Base-by-base conservation (phyloP, 2,113 vertebrate species). In the Dasyornis broadbenti region DNA sequence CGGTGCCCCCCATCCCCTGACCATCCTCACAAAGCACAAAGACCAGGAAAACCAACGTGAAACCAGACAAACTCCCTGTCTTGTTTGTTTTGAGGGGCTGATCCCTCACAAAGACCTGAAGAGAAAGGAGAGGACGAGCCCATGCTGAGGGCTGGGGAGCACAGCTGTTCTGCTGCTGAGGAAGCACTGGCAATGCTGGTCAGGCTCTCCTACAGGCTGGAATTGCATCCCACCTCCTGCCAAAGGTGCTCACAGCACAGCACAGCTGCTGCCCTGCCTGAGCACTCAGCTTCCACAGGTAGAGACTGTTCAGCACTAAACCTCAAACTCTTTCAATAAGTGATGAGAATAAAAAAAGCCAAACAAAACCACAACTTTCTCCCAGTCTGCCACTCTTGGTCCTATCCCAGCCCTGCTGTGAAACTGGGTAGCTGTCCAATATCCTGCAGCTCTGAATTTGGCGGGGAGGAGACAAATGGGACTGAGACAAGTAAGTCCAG, bases 121-220 rank as follows among this genome's bases (percentile, higher is more conserved):
- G 66, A 50, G 24, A 23, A 31, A 42, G 53, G 28, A 40, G 44
- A 42, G 26, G 11, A 12, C 4, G 3, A 45, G 20, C 12, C 37
- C 0, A 0, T 10, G 70, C 57, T 4, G n/a, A 22, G n/a, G 54
- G 49, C 24, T 17, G 50, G 47, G 66, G 40, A 61, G 19, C 27
- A 11, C 0, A 0, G 16, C 11, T 69, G 45, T 7, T n/a, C 21
- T 19, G 6, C 19, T n/a, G 42, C 52, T 0, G 0, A 8, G 0
- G 24, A 22, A 56, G 81, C 50, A 56, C 68, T 61, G 33, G 87
- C n/a, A 84, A 20, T 20, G 8, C 31, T 2, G 44, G 28, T 3
- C 22, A 22, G 66, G 82, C 18, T 65, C 64, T 79, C 71, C 82
- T 37, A 15, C 1, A 7, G 7, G n/a, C 23, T 66, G 27, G 65